Base-by-base conservation (phyloP, 2,113 vertebrate species). In the Phoenicopterus ruber region DNA sequence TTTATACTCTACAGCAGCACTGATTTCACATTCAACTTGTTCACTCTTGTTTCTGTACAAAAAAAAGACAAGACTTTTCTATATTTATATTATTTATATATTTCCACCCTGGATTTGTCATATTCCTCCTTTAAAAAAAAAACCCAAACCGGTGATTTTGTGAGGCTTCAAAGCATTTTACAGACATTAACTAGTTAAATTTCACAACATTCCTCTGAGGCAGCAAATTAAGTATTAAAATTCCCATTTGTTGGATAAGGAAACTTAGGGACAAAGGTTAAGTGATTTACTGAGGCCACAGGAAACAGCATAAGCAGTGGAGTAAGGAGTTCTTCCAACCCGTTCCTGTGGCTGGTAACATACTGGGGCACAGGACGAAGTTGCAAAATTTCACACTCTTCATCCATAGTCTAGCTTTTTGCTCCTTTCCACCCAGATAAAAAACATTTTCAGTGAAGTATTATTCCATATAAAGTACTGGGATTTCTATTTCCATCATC, bases 151-250 rank as follows among this genome's bases (percentile, higher is more conserved):
- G 70, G 47, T 36, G 40, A 78, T 65, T 74, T 74, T 73, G 25
- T 91, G 59, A 81, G 36, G 19, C 36, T 88, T 94, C 90, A 92
- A 88, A 93, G 70, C 13, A 46, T 59, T 92, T 95, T 81, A n/a
- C 54, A 90, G 83, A 44, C 26, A 71, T 70, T 84, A 87, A 55
- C 44, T 76, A 90, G 93, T 86, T 95, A 96, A 82, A 82, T 84
- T 92, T 89, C 65, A 80, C 81, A 95, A 89, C 62, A 66, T 44
- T 86, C 40, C 81, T 85, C 42, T 80, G 82, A 90, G 67, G 78
- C 54, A 95, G 76, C 96, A 95, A 96, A 96, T 86, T 95, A 94
- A 86, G 71, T 84, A 93, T 91, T 94, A 91, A 93, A 86, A 88
- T 86, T 97, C 92, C 83, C 79, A 52, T 62, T 93, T 94, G 85